Percentiles rank a stretch among this genome's conserved stretches.
These are phyloP conservation scores for Arremon aurantiirostris DNA, from an alignment of 2,797 vertebrate genomes.

Conservation along the genomic window DNA sequence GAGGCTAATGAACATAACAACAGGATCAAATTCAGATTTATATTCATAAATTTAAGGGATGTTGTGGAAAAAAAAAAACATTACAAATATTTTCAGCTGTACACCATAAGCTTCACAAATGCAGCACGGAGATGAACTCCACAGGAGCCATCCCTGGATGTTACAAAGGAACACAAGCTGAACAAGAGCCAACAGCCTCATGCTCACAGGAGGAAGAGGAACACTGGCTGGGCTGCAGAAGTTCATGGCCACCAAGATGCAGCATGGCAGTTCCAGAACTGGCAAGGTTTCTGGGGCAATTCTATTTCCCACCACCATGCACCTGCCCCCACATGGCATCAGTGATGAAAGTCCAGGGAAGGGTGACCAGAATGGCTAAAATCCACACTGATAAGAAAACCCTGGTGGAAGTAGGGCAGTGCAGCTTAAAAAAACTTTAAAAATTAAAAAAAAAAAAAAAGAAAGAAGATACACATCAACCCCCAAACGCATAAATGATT, in stretches of 20 bases:
- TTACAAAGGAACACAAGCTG: not conserved
- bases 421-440: not conserved
- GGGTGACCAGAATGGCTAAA: not conserved
- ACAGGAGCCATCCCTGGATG: not conserved
- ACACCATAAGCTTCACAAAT: not conserved
- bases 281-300: fast-evolving
- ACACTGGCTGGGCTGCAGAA: not conserved
- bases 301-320: not conserved
- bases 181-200: fast-evolving
- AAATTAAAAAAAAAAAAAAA: not conserved
- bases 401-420: not conserved
- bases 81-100: not conserved
- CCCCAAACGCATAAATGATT: not conserved
- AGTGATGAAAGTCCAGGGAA: not conserved
- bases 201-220: not conserved
- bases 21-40: not conserved
- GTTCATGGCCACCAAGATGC: not conserved
- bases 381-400: not conserved
- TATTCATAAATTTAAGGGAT: not conserved
- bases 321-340: not conserved
- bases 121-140: not conserved
- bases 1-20: not conserved
- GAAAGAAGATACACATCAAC: not conserved
- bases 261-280: fast-evolving
- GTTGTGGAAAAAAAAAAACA: not conserved